Percentiles rank a stretch among this genome's conserved stretches.
Conservation (phyloP, 2,797 vertebrate species). For the Harpagifer antarcticus region DNA sequence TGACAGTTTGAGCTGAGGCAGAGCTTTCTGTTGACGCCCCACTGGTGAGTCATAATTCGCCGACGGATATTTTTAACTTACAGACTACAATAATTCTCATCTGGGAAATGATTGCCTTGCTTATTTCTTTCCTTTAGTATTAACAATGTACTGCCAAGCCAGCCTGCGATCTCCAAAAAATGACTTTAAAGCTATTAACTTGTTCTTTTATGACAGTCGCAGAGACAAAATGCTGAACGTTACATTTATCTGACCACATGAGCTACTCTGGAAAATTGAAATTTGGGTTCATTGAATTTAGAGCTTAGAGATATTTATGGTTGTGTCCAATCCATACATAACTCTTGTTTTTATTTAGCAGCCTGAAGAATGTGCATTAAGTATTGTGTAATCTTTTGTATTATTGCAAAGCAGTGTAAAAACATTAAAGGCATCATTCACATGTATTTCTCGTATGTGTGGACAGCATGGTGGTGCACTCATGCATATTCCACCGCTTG, state of each 20-base stretch:
- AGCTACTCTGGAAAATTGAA: conserved; percentile 12
- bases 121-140: conserved; percentile 46
- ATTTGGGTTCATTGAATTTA: conserved; percentile 17
- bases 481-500: conserved; percentile 58
- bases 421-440: not conserved
- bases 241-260: conserved; percentile 13
- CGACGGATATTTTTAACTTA: conserved; percentile 69
- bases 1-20: conserved; percentile 66
- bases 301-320: not conserved
- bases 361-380: not conserved
- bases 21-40: conserved; percentile 66
- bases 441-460: not conserved
- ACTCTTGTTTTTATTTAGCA: not conserved
- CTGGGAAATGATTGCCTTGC: conserved; percentile 43
- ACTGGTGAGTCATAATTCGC: conserved; percentile 67
- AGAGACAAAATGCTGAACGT: conserved; percentile 21
- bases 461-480: conserved; percentile 10
- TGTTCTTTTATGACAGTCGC: conserved; percentile 16
- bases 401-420: not conserved
- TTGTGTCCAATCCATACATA: not conserved
- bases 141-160: conserved; percentile 14
- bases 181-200: conserved; percentile 17
- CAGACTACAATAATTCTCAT: conserved; percentile 62
- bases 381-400: not conserved
- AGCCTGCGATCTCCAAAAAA: not conserved